Base-by-base conservation (phyloP, 2,797 vertebrate species). In the Coregonus ussuriensis region DNA sequence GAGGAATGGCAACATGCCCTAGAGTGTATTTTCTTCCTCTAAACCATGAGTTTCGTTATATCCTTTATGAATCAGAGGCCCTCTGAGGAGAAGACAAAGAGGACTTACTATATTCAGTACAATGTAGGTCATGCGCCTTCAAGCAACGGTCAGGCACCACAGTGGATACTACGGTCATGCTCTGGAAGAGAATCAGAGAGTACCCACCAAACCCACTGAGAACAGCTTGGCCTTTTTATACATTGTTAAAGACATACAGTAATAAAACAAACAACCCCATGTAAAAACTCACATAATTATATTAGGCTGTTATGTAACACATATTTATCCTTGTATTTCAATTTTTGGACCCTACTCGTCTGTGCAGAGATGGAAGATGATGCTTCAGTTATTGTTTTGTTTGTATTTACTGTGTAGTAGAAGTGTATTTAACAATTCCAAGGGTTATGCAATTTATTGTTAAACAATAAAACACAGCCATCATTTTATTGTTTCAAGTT, bases 121-220 rank as follows among this genome's bases (percentile, higher is more conserved):
- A 83, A 89, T 93, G 90, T 91, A 88, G 90, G 91, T 88, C 89
- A 84, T 73, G 76, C 87, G 91, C 88, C 89, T 89, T 78, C 78
- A 74, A 92, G 90, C 90, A 88, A 85, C 83, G 90, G 90, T 93
- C 92, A 89, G 83, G 86, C 82, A 85, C 85, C 81, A 29, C 33
- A 62, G 85, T 83, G 81, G 75, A 81, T 86, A 88, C 81, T 82
- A 84, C 79, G 82, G 83, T 84, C 85, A 77, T 25, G 63, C 74
- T 78, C 84, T 90, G 85, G 80, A 84, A 86, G 79, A 72, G 56
- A 89, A 89, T 86, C 87, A 88, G 77, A 91, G 79, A 84, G 85
- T 86, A 81, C 76, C 21, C 80, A 80, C 78, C 75, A 75, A 86
- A 84, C 80, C 79, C 83, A 83, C 33, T 54, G 78, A 62, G 72